A percentile compares a stretch with the other conserved stretches of the same genome.
phyloP scores from a whole-genome alignment of 2,113 vertebrate genomes.

The Otocyon megalotis region DNA sequence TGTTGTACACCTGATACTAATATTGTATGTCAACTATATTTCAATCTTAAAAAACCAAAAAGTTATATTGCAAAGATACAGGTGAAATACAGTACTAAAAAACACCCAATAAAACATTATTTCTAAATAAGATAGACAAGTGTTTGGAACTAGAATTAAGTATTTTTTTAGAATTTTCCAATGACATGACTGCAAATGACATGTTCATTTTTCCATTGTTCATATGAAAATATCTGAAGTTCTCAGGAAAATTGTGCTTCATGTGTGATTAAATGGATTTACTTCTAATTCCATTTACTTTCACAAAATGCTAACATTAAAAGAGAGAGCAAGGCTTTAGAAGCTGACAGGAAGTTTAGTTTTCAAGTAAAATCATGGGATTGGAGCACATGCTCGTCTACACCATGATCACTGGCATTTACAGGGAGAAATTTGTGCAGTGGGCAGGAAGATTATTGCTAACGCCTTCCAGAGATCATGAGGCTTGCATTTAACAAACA shows the following conservation, averaged over 20 bases:
- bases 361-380: conserved; percentile 67
- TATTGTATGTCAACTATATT: not conserved
- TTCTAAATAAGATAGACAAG: conserved; percentile 26
- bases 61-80: not conserved
- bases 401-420: conserved; percentile 83
- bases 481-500: conserved; percentile 78
- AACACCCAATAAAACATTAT: not conserved
- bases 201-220: conserved; percentile 15
- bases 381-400: conserved; percentile 66
- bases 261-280: conserved; percentile 50
- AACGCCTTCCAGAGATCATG: conserved; percentile 63
- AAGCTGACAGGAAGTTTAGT: conserved; percentile 65
- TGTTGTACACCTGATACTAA: not conserved
- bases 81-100: not conserved
- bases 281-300: conserved; percentile 65
- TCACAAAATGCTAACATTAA: conserved; percentile 57
- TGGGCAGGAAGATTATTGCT: conserved; percentile 81
- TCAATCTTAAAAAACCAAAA: not conserved
- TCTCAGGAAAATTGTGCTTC: conserved; percentile 33
- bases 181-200: not conserved
- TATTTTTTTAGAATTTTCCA: conserved; percentile 33
- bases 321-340: conserved; percentile 33
- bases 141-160: not conserved
- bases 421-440: conserved; percentile 81
- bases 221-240: conserved; percentile 8